phyloP scores from a whole-genome alignment of 2,797 vertebrate genomes.

The Podarcis siculus region DNA sequence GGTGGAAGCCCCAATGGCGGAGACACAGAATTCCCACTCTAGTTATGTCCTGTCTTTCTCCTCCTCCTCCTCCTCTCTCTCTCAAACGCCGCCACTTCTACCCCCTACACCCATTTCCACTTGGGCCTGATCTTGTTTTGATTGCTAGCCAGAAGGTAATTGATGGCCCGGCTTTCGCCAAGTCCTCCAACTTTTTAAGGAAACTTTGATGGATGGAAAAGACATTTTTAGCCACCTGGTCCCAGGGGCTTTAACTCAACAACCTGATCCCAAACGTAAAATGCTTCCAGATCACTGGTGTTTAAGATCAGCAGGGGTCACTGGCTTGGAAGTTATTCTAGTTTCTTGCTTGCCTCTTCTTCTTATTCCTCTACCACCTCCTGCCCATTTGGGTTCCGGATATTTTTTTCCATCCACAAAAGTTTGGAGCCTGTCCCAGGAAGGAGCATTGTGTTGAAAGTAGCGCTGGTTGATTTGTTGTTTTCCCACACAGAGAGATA shows the following conservation, averaged over 20 bases:
- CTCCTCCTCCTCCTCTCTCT: background rate
- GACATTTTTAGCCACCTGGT: slow-evolving; percentile 75
- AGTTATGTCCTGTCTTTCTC: slow-evolving; percentile 45
- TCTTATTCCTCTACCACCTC: slow-evolving; percentile 61
- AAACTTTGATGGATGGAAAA: slow-evolving; percentile 77
- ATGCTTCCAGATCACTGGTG: slow-evolving; percentile 1
- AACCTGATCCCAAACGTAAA: background rate
- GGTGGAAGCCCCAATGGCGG: slow-evolving; percentile 52
- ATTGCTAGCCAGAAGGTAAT: slow-evolving; percentile 78
- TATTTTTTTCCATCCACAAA: slow-evolving; percentile 75
- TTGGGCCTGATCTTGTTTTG: slow-evolving; percentile 81
- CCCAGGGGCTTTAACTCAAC: slow-evolving; percentile 36
- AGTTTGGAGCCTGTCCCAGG: slow-evolving; percentile 74
- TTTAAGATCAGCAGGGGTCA: background rate
- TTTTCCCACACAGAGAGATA: background rate
- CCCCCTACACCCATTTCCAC: slow-evolving; percentile 66
- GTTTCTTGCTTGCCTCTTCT: background rate
- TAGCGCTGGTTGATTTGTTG: background rate
- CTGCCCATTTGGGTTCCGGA: slow-evolving; percentile 70
- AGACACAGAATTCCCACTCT: slow-evolving; percentile 70
- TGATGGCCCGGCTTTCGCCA: slow-evolving; percentile 75
- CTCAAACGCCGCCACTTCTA: background rate
- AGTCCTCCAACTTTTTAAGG: slow-evolving; percentile 77
- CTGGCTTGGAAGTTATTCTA: slow-evolving; percentile 43
- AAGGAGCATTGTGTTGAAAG: slow-evolving; percentile 50